A percentile compares a stretch with the other conserved stretches of the same genome.
Evolutionary conservation across 2,888 invertebrate genomes (phyloP).

Genomic region (Xestobium rufovillosum): DNA sequence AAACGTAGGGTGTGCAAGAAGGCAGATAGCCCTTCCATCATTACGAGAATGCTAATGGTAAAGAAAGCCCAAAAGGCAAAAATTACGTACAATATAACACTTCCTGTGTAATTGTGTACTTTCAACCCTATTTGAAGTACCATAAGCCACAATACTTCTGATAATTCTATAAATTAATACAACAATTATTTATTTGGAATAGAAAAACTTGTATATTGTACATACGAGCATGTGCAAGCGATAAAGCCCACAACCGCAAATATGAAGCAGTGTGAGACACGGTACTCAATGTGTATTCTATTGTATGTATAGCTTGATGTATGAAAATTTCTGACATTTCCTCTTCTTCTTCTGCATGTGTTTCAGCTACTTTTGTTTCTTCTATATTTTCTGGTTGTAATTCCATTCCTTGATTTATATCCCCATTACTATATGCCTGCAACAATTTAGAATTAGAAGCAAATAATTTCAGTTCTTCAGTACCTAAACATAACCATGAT

Average conservation of each 20-base stretch:
- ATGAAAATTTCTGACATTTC: conserved; percentile 84
- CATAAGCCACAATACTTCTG: conserved; percentile 72
- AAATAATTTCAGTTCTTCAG: too few species aligned
- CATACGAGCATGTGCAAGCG: conserved; percentile 90
- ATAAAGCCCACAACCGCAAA: conserved; percentile 92
- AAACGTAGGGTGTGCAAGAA: conserved; percentile 83
- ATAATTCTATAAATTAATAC: conserved; percentile 59
- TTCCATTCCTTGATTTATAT: conserved; percentile 61
- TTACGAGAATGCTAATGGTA: conserved; percentile 73
- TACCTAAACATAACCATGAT: too few species aligned
- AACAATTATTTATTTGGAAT: background rate
- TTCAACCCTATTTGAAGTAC: conserved; percentile 47
- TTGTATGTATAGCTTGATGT: conserved; percentile 92
- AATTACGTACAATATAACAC: conserved; percentile 49
- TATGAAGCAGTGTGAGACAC: conserved; percentile 97
- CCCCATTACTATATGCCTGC: conserved; percentile 48
- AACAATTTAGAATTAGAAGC: too few species aligned
- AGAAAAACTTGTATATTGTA: too few species aligned
- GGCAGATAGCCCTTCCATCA: conserved; percentile 89
- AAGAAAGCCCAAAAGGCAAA: conserved; percentile 75
- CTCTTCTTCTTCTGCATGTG: conserved; percentile 41
- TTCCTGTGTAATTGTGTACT: conserved; percentile 38
- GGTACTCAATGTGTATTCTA: conserved; percentile 92
- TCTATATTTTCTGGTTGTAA: conserved; percentile 29
- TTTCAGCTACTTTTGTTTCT: conserved; percentile 26